These are phyloP conservation scores for Malurus splendens DNA, from an alignment of 2,797 vertebrate genomes.

Conservation along the genomic window DNA sequence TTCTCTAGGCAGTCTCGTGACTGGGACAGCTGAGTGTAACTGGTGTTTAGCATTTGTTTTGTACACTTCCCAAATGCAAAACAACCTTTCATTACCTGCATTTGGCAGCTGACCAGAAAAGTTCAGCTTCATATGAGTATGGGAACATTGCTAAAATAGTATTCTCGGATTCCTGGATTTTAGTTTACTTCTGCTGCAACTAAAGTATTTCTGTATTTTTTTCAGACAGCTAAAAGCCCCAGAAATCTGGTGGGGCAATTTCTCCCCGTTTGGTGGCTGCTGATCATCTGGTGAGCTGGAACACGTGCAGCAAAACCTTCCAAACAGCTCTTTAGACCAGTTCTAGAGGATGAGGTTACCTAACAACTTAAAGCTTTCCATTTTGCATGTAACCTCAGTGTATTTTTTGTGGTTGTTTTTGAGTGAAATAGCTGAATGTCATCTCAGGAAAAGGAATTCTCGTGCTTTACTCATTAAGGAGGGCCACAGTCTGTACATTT, in stretches of 20 bases:
- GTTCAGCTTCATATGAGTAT: background rate
- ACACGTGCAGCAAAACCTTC: background rate
- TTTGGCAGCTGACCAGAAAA: constrained; percentile 4
- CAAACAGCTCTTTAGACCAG: background rate
- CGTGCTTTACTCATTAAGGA: accelerated
- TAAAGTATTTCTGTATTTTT: background rate
- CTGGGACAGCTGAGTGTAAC: background rate
- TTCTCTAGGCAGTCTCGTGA: background rate
- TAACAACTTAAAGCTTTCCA: background rate
- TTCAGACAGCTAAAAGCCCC: background rate
- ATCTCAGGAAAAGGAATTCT: background rate
- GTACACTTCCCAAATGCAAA: background rate
- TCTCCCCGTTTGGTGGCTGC: background rate
- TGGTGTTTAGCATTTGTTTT: constrained; percentile 1
- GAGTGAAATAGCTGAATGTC: background rate
- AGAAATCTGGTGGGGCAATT: background rate
- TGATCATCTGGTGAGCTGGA: background rate
- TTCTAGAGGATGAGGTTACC: background rate
- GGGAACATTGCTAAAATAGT: background rate
- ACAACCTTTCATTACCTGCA: constrained; percentile 5
- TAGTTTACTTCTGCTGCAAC: background rate
- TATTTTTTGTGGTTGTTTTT: background rate
- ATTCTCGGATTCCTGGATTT: background rate
- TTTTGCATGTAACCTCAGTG: background rate
- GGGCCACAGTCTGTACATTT: background rate